phyloP scores from a whole-genome alignment of 2,797 vertebrate genomes.

The Halcyon chelicuti region DNA sequence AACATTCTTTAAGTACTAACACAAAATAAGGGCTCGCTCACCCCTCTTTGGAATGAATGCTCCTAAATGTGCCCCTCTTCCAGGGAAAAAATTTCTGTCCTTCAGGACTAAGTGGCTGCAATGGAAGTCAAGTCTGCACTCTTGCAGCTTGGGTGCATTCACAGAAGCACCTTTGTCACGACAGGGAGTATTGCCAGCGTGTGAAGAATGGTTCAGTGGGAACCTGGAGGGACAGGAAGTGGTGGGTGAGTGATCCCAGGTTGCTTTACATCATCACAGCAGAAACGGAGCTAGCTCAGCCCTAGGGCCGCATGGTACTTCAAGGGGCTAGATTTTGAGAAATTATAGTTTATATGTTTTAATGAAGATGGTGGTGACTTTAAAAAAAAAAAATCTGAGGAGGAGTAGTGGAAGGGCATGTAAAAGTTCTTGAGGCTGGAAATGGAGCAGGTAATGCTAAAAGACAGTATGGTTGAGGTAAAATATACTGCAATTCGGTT shows the following conservation, averaged over 20 bases:
- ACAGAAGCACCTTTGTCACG: neutral
- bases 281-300: neutral
- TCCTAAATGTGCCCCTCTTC: neutral
- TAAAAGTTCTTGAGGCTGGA: conserved; percentile 16
- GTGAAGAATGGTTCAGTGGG: accelerated
- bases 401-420: neutral
- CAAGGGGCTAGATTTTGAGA: neutral
- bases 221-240: neutral
- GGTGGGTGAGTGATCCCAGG: accelerated
- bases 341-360: neutral
- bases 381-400: conserved; percentile 8
- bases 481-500: conserved; percentile 68
- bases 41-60: neutral
- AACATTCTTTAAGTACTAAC: neutral
- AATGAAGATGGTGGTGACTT: neutral
- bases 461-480: conserved; percentile 46
- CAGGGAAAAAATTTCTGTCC: neutral
- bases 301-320: neutral
- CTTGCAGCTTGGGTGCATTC: neutral
- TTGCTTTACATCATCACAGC: neutral
- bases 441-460: conserved; percentile 58
- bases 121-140: neutral
- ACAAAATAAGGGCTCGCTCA: neutral
- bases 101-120: neutral
- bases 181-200: neutral